Evolutionary conservation across 2,888 invertebrate species (phyloP).

Genomic region (Bimastos eiseni): DNA sequence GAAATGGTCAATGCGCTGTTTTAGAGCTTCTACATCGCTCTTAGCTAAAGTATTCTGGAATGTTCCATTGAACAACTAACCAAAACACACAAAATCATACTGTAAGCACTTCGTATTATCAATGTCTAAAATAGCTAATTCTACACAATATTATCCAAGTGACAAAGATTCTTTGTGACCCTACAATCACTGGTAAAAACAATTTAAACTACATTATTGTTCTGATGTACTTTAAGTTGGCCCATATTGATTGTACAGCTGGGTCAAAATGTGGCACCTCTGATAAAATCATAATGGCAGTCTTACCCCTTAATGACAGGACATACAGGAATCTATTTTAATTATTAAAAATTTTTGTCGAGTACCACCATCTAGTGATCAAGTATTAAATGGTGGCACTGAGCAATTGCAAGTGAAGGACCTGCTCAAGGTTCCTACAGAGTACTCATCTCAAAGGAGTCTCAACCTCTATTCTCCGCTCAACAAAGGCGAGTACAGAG

Average conservation of each 20-base stretch:
- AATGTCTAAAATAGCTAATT: not conserved
- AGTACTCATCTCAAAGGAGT: no score
- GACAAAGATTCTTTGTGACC: not conserved
- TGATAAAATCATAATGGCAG: not conserved
- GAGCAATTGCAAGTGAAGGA: no score
- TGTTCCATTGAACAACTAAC: constrained; percentile 77
- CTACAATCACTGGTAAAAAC: not conserved
- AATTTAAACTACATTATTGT: not conserved
- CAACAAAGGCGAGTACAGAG: no score
- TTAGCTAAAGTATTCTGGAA: constrained; percentile 71
- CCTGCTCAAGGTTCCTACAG: no score
- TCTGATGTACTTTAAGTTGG: not conserved
- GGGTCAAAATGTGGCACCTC: not conserved
- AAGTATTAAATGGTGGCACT: no score
- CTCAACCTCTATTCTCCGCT: no score
- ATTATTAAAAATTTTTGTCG: no score
- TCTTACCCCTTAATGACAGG: not conserved
- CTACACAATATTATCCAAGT: not conserved
- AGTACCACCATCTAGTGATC: no score
- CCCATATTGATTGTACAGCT: not conserved
- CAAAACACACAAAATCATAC: not conserved
- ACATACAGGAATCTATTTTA: not conserved
- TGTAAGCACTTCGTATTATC: not conserved
- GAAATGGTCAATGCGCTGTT: constrained; percentile 76
- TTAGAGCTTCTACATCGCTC: constrained; percentile 67